Evolutionary conservation across 2,888 invertebrate species (phyloP), one percentile per base, ranked within the genome.

Genomic region (Ditylenchus weischeri): DNA sequence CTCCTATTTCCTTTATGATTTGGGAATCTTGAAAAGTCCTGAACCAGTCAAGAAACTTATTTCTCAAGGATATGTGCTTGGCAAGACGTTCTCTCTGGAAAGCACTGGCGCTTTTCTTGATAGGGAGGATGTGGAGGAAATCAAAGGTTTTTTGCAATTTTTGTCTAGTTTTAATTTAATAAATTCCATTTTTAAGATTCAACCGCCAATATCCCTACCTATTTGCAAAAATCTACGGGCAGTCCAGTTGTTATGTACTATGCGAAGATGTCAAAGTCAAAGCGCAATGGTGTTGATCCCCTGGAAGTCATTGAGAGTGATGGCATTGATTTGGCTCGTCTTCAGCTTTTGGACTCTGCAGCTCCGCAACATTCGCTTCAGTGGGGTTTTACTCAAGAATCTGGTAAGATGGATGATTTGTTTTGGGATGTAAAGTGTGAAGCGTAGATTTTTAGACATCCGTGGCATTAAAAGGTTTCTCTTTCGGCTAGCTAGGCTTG

Each of bases 231-330:
- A 81, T 84, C 77, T 4, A 89, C 89, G 1, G 88, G 89, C 36
- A 87, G 88, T 74, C 85, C 87, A 11, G 89, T 96, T 0, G 84
- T 87, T 15, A 87, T 88, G 71, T 86, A 88, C 38, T 96, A 92
- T 92, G 96, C 98, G 83, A 98, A 98, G 87, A 98, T 98, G 98
- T 94, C 94, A 78, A 99, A 99, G 86, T 96, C 96, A 0, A 98
- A 96, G 84, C 86, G 89, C 76, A 99, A 99, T 85, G 98, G 98
- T 0, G 76, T 80, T 36, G 80, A 80, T 68, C 78, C 80, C 38
- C 62, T 75, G 51, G 68, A 69, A 21, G 88, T 95, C 83, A 87
- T 96, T 65, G 83, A 87, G 0, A 87, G 89, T 73, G 91, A 91
- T 85, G 93, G 96, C 1, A 88, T 90, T 71, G 96, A 98, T 84